Conservation (phyloP, 2,888 invertebrate species). For the Drosophila dives region DNA sequence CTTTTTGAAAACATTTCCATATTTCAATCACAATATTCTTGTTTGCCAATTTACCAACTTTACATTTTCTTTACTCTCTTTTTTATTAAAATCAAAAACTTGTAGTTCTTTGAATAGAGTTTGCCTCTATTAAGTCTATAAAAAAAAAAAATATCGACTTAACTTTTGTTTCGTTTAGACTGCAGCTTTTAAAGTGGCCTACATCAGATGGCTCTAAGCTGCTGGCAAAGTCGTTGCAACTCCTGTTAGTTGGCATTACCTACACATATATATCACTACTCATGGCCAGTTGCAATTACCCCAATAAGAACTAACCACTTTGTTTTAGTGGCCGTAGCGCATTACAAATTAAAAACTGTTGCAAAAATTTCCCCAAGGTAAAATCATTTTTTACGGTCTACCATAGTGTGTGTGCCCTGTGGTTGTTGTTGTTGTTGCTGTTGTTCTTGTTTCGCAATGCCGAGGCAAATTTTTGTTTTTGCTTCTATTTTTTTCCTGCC, state of each 20-base stretch:
- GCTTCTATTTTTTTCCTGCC: conserved; percentile 15
- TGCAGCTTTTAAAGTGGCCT: not conserved
- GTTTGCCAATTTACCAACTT: too few relatives aligned
- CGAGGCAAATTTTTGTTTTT: conserved; percentile 40
- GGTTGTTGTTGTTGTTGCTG: conserved; percentile 7
- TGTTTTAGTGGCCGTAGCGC: conserved; percentile 66
- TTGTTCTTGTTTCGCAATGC: conserved; percentile 28
- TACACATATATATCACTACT: conserved; percentile 1
- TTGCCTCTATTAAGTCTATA: not conserved
- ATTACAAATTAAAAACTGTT: conserved; percentile 79
- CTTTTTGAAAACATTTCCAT: too few relatives aligned
- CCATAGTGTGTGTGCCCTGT: conserved; percentile 6
- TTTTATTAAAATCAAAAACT: too few relatives aligned
- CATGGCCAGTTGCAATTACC: conserved; percentile 48
- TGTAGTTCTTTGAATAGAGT: not conserved
- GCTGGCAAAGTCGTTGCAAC: conserved; percentile 15
- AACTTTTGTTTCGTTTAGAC: not conserved
- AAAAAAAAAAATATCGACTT: not conserved
- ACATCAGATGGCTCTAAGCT: not conserved
- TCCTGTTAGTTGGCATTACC: conserved; percentile 10
- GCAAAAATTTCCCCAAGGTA: conserved; percentile 77
- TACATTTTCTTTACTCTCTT: too few relatives aligned
- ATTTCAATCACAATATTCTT: too few relatives aligned
- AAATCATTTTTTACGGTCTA: conserved; percentile 70
- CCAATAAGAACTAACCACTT: conserved; percentile 66